Evolutionary conservation across 23 tunicate genomes (phyloP).

Genomic region (Ciona savignyi): DNA sequence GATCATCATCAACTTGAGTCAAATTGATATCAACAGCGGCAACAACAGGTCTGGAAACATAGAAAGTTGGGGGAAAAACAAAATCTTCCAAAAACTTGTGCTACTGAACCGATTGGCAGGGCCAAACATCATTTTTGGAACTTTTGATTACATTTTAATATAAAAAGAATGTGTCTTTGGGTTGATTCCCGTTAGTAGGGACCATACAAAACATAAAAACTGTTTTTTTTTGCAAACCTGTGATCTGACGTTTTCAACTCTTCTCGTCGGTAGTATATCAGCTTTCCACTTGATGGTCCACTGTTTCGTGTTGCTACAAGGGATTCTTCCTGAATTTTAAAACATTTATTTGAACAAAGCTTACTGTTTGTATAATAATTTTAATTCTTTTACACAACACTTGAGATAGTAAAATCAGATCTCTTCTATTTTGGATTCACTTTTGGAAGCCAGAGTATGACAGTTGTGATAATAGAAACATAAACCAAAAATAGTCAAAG

Average conservation of each 20-base stretch:
- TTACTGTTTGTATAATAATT: not conserved
- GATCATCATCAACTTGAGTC: conserved; percentile 18
- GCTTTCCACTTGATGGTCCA: conserved; percentile 10
- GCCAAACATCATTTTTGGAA: too few species aligned
- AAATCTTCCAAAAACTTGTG: not conserved
- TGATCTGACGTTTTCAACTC: conserved; percentile 91
- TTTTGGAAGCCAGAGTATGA: too few species aligned
- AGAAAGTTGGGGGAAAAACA: not conserved
- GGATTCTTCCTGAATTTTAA: not conserved
- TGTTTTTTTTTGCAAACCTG: conserved; percentile 21
- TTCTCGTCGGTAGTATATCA: conserved; percentile 42
- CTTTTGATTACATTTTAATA: too few species aligned
- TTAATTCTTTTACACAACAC: too few species aligned
- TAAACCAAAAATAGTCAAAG: too few species aligned
- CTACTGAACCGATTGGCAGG: not conserved
- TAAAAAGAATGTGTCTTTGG: too few species aligned
- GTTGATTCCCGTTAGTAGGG: too few species aligned
- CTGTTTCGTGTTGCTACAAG: not conserved
- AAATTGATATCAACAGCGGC: conserved; percentile 57
- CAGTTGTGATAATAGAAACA: too few species aligned
- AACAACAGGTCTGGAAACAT: conserved; percentile 52
- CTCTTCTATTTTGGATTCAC: too few species aligned
- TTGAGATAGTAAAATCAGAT: too few species aligned
- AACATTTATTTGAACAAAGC: too few species aligned
- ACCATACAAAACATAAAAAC: not conserved